Conservation (phyloP, 1,140 invertebrate species). For the Drosophila nasuta region DNA sequence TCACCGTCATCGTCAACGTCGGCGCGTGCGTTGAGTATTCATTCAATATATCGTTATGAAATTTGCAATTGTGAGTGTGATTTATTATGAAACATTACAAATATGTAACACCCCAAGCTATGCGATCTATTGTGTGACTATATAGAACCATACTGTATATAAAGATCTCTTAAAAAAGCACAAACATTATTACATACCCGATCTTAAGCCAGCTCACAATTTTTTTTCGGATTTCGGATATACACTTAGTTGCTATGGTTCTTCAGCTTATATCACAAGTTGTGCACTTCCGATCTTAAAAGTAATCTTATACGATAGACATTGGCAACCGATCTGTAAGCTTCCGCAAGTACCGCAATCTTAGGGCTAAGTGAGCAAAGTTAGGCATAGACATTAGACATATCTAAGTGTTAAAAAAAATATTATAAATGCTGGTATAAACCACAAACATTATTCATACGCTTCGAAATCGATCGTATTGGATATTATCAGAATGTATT, state of each 20-base stretch:
- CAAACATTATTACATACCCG: slow-evolving; percentile 5
- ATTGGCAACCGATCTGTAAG: not conserved
- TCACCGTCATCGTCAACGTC: slow-evolving; percentile 14
- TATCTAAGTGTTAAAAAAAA: not conserved
- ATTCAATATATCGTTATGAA: slow-evolving; percentile 31
- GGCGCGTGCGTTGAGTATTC: slow-evolving; percentile 16
- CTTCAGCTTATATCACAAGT: not conserved
- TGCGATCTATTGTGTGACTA: too few relatives aligned
- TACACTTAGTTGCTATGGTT: not conserved
- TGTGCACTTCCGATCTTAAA: not conserved
- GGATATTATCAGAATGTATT: too few relatives aligned
- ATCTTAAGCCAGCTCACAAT: not conserved
- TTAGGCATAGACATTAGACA: not conserved
- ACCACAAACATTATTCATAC: too few relatives aligned
- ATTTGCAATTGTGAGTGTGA: slow-evolving; percentile 46
- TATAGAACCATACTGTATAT: too few relatives aligned
- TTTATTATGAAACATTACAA: slow-evolving; percentile 5
- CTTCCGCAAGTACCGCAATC: not conserved
- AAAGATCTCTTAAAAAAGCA: not conserved
- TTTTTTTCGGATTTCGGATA: not conserved
- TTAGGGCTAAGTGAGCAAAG: slow-evolving; percentile 4
- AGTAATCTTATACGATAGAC: not conserved
- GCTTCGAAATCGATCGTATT: too few relatives aligned
- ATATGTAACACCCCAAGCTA: not conserved
- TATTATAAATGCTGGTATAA: not conserved